These are phyloP conservation scores for Entelurus aequoreus DNA, from an alignment of 2,113 vertebrate genomes.

Conservation along the genomic window DNA sequence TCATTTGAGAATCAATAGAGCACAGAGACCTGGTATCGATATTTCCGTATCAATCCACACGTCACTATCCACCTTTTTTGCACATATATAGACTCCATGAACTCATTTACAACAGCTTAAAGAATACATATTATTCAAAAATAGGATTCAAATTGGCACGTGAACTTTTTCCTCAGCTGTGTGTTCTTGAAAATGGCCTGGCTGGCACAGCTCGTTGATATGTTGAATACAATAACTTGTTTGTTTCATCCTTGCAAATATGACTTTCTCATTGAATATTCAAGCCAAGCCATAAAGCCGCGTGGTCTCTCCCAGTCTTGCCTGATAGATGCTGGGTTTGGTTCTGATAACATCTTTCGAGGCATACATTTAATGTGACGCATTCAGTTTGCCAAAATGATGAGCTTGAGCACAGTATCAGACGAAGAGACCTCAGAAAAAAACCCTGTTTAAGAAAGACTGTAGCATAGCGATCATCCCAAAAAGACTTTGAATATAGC, in stretches of 20 bases:
- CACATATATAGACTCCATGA: constrained; percentile 56
- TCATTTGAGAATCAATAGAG: too few relatives aligned
- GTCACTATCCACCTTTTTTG: constrained; percentile 2
- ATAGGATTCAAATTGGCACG: constrained; percentile 73
- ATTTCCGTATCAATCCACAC: too few relatives aligned
- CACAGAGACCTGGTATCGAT: too few relatives aligned
- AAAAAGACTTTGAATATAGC: constrained; percentile 55
- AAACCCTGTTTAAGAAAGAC: constrained; percentile 48
- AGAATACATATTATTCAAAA: constrained; percentile 70
- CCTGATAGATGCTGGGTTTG: constrained; percentile 50
- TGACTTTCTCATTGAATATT: background rate
- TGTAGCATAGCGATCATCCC: constrained; percentile 43
- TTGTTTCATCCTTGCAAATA: background rate
- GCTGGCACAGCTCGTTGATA: constrained; percentile 35
- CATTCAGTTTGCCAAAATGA: constrained; percentile 43
- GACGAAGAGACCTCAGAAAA: constrained; percentile 37
- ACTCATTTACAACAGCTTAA: constrained; percentile 61
- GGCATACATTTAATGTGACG: constrained; percentile 43
- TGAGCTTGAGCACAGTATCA: constrained; percentile 42
- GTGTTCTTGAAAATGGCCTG: constrained; percentile 29
- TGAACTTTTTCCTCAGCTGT: constrained; percentile 44
- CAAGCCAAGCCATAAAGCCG: constrained; percentile 10
- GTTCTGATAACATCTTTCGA: constrained; percentile 46
- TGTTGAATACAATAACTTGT: constrained; percentile 10
- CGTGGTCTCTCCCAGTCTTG: constrained; percentile 18